These are phyloP conservation scores for Onchidella celtica DNA, from an alignment of 2,888 invertebrate species.

Conservation along the genomic window DNA sequence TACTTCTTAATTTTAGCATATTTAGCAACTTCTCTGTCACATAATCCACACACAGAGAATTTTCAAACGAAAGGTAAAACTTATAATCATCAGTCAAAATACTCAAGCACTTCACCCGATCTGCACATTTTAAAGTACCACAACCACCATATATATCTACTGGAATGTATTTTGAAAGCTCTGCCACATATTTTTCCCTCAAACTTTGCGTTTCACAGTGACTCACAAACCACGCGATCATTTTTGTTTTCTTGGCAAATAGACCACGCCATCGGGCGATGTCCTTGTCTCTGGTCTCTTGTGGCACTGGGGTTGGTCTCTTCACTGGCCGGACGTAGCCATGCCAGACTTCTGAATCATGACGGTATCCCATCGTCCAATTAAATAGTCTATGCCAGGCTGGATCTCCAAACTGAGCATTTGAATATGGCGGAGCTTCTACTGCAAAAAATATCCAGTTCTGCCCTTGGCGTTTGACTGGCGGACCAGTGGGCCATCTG, in stretches of 20 bases:
- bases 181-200: slow-evolving; percentile 56
- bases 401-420: slow-evolving; percentile 5
- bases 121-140: slow-evolving; percentile 46
- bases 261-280: slow-evolving; percentile 10
- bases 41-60: slow-evolving; percentile 55
- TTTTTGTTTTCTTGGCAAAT: slow-evolving; percentile 50
- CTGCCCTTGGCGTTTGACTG: slow-evolving; percentile 23
- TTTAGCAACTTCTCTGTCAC: slow-evolving; percentile 56
- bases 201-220: slow-evolving; percentile 57
- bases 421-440: slow-evolving; percentile 45
- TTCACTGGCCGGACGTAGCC: slow-evolving; percentile 35
- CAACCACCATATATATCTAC: slow-evolving; percentile 62
- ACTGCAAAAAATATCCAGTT: slow-evolving; percentile 52
- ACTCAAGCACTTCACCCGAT: background rate
- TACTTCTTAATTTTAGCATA: slow-evolving; percentile 6
- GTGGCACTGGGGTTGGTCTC: background rate
- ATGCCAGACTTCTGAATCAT: slow-evolving; percentile 50
- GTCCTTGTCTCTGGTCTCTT: background rate
- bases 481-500: background rate
- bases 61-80: slow-evolving; percentile 58
- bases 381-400: slow-evolving; percentile 40
- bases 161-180: slow-evolving; percentile 54
- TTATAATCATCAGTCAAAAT: slow-evolving; percentile 42
- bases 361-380: slow-evolving; percentile 53
- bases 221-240: slow-evolving; percentile 63